phyloP scores from a whole-genome alignment of 1,140 invertebrate species.

The Aphis craccivora region DNA sequence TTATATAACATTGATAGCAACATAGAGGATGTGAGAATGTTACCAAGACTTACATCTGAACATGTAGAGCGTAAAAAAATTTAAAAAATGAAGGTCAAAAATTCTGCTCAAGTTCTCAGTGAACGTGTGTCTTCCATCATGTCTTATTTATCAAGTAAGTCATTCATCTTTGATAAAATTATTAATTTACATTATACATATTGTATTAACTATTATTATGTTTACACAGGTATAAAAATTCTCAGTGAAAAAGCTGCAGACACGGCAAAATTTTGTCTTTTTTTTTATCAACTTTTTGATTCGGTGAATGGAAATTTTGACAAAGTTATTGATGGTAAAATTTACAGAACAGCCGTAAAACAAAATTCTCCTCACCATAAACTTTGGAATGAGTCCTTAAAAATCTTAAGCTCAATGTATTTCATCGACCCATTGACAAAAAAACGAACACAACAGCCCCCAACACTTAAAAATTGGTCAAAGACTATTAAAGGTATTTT shows the following conservation, averaged over 20 bases:
- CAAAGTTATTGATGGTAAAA: conserved; percentile 12
- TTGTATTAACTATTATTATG: not conserved
- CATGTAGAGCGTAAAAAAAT: not conserved
- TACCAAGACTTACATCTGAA: not conserved
- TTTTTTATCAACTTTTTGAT: conserved; percentile 12
- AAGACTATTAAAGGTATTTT: not conserved
- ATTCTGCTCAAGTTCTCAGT: not conserved
- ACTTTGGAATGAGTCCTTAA: not conserved
- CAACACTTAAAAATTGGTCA: not conserved
- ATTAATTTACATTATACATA: not conserved
- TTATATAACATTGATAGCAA: not conserved
- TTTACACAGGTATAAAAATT: not conserved
- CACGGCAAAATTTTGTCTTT: not conserved
- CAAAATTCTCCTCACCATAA: not conserved
- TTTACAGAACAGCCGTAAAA: not conserved
- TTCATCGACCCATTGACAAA: not conserved
- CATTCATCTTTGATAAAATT: not conserved
- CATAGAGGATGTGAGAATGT: not conserved
- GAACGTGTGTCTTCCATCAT: conserved; percentile 1
- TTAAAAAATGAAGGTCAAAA: not conserved
- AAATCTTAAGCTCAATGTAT: not conserved
- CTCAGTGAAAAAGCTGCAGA: not conserved
- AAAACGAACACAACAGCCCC: not conserved
- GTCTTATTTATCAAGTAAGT: not conserved
- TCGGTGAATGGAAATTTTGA: not conserved